Base-by-base conservation (phyloP, 2,113 vertebrate genomes). In the Okapia johnstoni region DNA sequence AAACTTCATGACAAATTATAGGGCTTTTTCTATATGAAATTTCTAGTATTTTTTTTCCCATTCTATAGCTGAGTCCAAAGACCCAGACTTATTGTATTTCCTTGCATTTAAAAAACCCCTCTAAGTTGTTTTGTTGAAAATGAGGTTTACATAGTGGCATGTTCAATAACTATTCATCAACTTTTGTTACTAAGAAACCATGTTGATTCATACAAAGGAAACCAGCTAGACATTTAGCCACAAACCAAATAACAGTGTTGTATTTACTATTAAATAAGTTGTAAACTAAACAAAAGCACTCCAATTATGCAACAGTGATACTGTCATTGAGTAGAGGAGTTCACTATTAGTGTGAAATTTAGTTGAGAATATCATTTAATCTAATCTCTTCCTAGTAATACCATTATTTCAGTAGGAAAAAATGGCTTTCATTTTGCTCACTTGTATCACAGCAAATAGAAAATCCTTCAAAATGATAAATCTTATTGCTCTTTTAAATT, bases 261-360 rank as follows among this genome's bases (percentile, higher is more conserved):
- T 80, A 43, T 61, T 54, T 81, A 66, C 90, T 94, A 83, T 93
- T 94, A 89, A 96, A 93, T 57, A 96, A 89, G 0, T 85, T 63
- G 26, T 52, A 23, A 96, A 70, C 17, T 57, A 84, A 93, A 61
- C 73, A 93, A 79, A 4, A 89, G 11, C 2, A 55, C 73, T 97
- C 57, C 48, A 77, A 19, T 80, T 76, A 85, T 60, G 25, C 12
- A 76, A 40, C n/a, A 63, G 57, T 50, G 21, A 55, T 60, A 66
- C 12, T 63, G 11, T 63, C 93, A 90, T 63, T 87, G 10, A 15
- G n/a, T 88, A 73, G 80, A 79, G 15, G 10, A 95, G 95, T 58
- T 96, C n/a, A 79, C n/a, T 60, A 21, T 84, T 61, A 81, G 63
- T 80, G 46, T 77, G 28, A 88, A 97, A 94, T 89, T 86, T 80